Evolutionary conservation across 92 coral and sea anemone species (phyloP), one percentile per base, ranked within the genome.

Genomic region (Bergia puertoricense): DNA sequence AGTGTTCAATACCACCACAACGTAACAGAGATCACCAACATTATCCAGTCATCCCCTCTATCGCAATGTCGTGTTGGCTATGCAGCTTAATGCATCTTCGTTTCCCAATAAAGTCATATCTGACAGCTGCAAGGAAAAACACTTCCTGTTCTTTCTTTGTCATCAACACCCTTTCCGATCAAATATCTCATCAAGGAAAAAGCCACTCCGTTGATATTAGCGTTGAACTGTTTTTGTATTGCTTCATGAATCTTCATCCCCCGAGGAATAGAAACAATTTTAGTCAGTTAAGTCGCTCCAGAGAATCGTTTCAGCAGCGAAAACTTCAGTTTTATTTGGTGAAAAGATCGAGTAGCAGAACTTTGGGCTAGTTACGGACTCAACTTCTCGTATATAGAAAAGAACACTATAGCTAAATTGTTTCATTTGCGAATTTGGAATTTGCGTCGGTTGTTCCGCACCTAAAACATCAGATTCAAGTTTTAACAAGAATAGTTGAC

Each of bases 101-200:
- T 22, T 6, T 79, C 50, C 67, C 7, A 15, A 20, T 67, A 82
- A 41, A 36, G 86, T 44, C 48, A 82, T 67, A 37, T 23, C 41
- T 37, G 9, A 22, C 77, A 65, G 76, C 56, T 79, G 69, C 69
- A 22, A 62, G 3, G 67, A n/a, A 67, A 44, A 39, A 51, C 16
- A 18, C 56, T 82, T 82, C 86, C 86, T 67, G 76, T 66, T 42
- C 54, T 9, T 81, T 82, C 86, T 44, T 82, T 42, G 37, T 3
- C 59, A 59, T 2, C 86, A 16, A 54, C 86, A 67, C 86, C 86
- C 75, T 67, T 82, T 82, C 86, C 86, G 86, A 66, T 82, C 38
- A 22, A 23, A 65, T 40, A 65, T 82, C 50, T 67, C 86, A 41
- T 65, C 18, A 36, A 82, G 48, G 76, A 82, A 42, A 46, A 44